These are phyloP conservation scores for Zaprionus taronus DNA, from an alignment of 1,140 invertebrate genomes.

Conservation along the genomic window DNA sequence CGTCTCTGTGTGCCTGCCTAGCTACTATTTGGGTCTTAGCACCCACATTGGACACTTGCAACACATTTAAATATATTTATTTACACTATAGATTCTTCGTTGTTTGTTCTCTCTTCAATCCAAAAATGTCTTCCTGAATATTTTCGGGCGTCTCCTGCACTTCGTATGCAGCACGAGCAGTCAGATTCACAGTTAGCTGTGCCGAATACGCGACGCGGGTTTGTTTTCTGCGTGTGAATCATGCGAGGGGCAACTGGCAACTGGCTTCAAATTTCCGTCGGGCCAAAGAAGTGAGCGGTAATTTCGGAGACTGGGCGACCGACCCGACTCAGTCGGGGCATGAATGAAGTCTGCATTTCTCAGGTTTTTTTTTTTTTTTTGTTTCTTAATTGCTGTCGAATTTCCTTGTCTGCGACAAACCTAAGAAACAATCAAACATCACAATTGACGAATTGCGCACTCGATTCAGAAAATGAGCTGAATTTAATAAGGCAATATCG, in stretches of 20 bases:
- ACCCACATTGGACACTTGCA: background rate
- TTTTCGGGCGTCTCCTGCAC: slow-evolving; percentile 30
- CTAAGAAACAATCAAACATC: slow-evolving; percentile 9
- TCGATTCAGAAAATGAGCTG: slow-evolving; percentile 32
- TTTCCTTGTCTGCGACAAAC: slow-evolving; percentile 44
- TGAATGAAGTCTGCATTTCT: slow-evolving; percentile 29
- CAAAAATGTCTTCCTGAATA: slow-evolving; percentile 39
- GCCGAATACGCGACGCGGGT: slow-evolving; percentile 63
- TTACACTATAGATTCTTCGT: slow-evolving; percentile 18
- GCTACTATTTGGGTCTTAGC: slow-evolving; percentile 41
- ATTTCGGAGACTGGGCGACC: slow-evolving; percentile 15
- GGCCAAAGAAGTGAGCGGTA: slow-evolving; percentile 55
- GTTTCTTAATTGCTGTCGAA: slow-evolving; percentile 30
- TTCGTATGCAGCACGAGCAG: slow-evolving; percentile 56
- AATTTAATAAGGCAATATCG: slow-evolving; percentile 63
- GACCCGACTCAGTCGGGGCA: slow-evolving; percentile 12
- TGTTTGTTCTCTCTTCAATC: slow-evolving; percentile 32
- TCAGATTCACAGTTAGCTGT: slow-evolving; percentile 57
- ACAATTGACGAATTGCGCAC: slow-evolving; percentile 22
- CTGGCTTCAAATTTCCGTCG: slow-evolving; percentile 45
- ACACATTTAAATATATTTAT: slow-evolving; percentile 15
- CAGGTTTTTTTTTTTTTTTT: background rate
- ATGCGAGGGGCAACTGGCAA: slow-evolving; percentile 51
- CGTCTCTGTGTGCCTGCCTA: slow-evolving; percentile 4
- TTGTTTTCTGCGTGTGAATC: slow-evolving; percentile 57